Evolutionary conservation across 2,797 vertebrate genomes (phyloP), one percentile per base, ranked within the genome.

Genomic region (Simalia tracyae): DNA sequence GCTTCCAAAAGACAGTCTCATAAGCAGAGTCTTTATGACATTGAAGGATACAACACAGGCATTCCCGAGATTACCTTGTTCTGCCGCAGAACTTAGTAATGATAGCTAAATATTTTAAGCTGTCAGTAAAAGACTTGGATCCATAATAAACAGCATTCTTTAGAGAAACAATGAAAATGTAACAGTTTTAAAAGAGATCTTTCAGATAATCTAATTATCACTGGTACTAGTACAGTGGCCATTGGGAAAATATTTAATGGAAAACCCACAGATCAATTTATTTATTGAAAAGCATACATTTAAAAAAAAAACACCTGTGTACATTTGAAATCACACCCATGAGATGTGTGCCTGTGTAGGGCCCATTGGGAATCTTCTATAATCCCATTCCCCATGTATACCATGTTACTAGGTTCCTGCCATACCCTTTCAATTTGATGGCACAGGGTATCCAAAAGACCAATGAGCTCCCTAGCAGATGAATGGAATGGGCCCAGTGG

Each of bases 1-100:
- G 91, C 93, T 93, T 96, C 94, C 95, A 97, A 95, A 88, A 94
- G 95, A 92, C 91, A 96, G 91, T 86, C 94, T 88, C 1, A 0
- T 86, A 94, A 94, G 93, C 92, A 96, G 93, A 42, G 42, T 95
- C 93, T 63, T 94, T 94, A 92, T 93, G 86, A 95, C 89, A 85
- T 42, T 90, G 89, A 95, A 91, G 93, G 91, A 96, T 95, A 95
- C 96, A 94, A 95, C 95, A 96, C 92, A 2, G 0, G 87, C 88
- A 56, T 93, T 93, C 76, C 91, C 94, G 87, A 96, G 92, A 90
- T 91, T 87, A 89, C 92, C 94, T 95, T 95, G 91, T 90, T 94
- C 36, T 90, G n/a, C 89, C 94, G 91, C 64, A 50, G 92, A 96
- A 94, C 87, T 88, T 93, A 94, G 84, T 87, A 90, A 31, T 12